Evolutionary conservation across 2,888 invertebrate genomes (phyloP).

Genomic region (Megamerina dolium): DNA sequence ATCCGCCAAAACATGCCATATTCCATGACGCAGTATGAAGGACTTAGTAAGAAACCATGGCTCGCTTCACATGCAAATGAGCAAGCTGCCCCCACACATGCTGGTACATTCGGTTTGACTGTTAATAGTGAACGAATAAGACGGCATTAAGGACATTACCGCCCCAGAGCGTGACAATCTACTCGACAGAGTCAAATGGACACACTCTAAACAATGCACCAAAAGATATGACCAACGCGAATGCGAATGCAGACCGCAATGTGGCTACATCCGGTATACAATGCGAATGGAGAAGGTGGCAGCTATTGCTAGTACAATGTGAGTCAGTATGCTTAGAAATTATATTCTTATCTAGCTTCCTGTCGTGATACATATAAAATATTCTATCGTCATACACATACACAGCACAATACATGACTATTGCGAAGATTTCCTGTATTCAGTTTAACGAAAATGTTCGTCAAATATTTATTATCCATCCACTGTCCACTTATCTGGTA

Average conservation of each 20-base stretch:
- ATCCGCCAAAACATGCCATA: constrained; percentile 37
- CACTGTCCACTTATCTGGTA: too few relatives aligned
- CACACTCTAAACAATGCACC: constrained; percentile 17
- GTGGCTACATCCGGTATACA: too few relatives aligned
- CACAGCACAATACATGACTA: too few relatives aligned
- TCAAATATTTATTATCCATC: not conserved
- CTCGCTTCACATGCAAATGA: constrained; percentile 42
- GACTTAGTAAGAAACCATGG: too few relatives aligned
- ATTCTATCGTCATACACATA: too few relatives aligned
- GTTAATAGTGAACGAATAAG: too few relatives aligned
- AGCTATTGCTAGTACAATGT: too few relatives aligned
- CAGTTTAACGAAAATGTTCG: not conserved
- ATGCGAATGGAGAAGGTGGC: too few relatives aligned
- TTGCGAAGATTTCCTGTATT: not conserved
- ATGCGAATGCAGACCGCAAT: constrained; percentile 34
- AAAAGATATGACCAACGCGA: constrained; percentile 37
- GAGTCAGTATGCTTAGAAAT: too few relatives aligned
- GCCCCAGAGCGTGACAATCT: constrained; percentile 4
- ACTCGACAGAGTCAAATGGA: constrained; percentile 1
- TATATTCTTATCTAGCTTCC: constrained; percentile 50
- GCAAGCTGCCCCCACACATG: not conserved
- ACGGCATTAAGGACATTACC: constrained; percentile 7
- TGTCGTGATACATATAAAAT: constrained; percentile 49
- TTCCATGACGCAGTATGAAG: too few relatives aligned
- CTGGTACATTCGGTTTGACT: too few relatives aligned